Percentiles rank a stretch among this genome's conserved stretches.
Conservation (phyloP, 2,888 invertebrate species). For the Pristionchus entomophagus region DNA sequence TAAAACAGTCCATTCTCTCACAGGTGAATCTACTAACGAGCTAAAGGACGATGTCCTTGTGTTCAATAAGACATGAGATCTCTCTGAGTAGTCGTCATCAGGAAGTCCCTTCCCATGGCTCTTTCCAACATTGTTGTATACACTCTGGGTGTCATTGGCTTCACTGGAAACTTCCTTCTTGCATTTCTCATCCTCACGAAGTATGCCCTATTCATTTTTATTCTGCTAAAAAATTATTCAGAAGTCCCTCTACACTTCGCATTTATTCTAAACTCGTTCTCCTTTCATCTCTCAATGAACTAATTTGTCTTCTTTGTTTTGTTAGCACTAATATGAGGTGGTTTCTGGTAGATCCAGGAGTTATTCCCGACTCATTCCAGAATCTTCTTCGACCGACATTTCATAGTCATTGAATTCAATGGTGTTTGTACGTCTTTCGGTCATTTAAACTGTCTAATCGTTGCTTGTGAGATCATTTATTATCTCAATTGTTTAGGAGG, state of each 20-base stretch:
- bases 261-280: not conserved
- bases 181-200: not conserved
- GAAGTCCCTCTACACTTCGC: not conserved
- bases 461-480: not conserved
- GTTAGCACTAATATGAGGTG: not conserved
- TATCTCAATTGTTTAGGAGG: too few species aligned
- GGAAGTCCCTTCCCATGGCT: not conserved
- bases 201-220: not conserved
- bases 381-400: not conserved
- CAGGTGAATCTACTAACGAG: not conserved
- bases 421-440: not conserved
- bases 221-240: not conserved
- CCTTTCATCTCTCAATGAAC: not conserved
- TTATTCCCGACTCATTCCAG: not conserved
- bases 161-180: not conserved
- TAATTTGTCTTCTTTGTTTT: not conserved
- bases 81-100: not conserved
- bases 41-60: not conserved
- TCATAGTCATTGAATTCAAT: not conserved
- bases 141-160: not conserved
- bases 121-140: not conserved
- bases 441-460: not conserved
- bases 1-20: not conserved
- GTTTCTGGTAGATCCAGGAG: not conserved
- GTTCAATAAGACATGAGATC: not conserved